Evolutionary conservation across 2,888 invertebrate species (phyloP).

Genomic region (Acleris emargana): DNA sequence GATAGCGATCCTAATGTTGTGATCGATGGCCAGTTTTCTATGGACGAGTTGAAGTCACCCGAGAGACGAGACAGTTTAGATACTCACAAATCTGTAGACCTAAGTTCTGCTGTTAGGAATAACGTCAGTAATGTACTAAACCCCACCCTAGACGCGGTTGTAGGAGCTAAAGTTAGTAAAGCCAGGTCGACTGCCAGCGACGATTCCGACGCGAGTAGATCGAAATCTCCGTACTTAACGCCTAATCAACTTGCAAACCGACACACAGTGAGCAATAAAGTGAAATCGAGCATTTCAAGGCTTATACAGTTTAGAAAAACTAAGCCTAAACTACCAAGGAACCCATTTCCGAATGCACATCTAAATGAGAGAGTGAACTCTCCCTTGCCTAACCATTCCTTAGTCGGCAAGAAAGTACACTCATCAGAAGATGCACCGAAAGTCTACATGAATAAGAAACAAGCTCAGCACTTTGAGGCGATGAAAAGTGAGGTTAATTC

Average conservation of each 20-base stretch:
- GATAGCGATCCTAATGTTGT: slow-evolving; percentile 54
- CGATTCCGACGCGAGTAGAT: slow-evolving; percentile 21
- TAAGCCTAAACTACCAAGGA: slow-evolving; percentile 39
- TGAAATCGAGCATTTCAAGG: slow-evolving; percentile 59
- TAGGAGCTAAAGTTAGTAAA: background rate
- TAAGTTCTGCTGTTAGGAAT: slow-evolving; percentile 7
- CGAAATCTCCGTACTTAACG: slow-evolving; percentile 27
- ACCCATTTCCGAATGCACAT: background rate
- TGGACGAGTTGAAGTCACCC: slow-evolving; percentile 65
- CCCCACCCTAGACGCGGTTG: slow-evolving; percentile 6
- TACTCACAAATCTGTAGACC: slow-evolving; percentile 25
- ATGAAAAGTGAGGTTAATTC: slow-evolving; percentile 46
- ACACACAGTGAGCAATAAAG: slow-evolving; percentile 41
- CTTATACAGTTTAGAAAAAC: slow-evolving; percentile 62
- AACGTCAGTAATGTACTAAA: background rate
- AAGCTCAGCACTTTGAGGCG: slow-evolving; percentile 47
- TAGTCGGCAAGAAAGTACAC: slow-evolving; percentile 30
- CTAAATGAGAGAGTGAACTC: background rate
- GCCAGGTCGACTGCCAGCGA: slow-evolving; percentile 13
- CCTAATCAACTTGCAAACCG: slow-evolving; percentile 31
- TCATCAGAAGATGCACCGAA: slow-evolving; percentile 48
- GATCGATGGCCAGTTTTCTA: slow-evolving; percentile 64
- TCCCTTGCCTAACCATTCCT: background rate
- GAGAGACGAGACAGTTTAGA: slow-evolving; percentile 40
- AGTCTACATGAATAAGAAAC: slow-evolving; percentile 54